A percentile compares a stretch with the other conserved stretches of the same genome.
Evolutionary conservation across 2,797 vertebrate genomes (phyloP).

Genomic region (Phrynocephalus forsythii): DNA sequence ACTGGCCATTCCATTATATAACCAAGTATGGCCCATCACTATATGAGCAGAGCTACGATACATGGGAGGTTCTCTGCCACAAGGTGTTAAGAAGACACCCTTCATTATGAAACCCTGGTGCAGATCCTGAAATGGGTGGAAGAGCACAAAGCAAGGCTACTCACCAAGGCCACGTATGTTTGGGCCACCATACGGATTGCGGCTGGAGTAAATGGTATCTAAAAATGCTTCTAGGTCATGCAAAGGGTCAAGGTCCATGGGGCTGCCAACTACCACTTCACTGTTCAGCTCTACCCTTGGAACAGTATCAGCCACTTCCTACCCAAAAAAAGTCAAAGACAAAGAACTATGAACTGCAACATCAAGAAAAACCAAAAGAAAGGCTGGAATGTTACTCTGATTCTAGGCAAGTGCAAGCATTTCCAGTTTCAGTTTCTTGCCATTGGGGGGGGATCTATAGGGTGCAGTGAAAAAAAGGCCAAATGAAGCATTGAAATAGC

Average conservation of each 20-base stretch:
- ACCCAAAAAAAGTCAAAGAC: neutral
- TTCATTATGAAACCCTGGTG: neutral
- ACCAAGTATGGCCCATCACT: neutral
- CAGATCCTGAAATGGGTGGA: neutral
- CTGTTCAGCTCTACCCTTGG: neutral
- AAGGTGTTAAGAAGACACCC: neutral
- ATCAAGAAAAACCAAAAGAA: slow-evolving; percentile 1
- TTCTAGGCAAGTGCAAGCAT: neutral
- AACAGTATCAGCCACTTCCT: neutral
- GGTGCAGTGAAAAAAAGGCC: neutral
- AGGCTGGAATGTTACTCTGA: neutral
- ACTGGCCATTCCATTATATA: neutral
- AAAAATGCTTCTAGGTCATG: slow-evolving; percentile 32
- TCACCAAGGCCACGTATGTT: slow-evolving; percentile 42
- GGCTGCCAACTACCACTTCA: neutral
- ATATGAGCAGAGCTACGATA: neutral
- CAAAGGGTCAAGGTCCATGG: slow-evolving; percentile 43
- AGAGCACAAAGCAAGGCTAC: neutral
- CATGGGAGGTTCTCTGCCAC: neutral
- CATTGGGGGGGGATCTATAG: neutral
- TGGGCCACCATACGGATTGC: slow-evolving; percentile 33
- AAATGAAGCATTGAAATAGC: slow-evolving; percentile 12
- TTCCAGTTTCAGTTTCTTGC: neutral
- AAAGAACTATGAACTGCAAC: neutral
- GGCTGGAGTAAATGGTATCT: slow-evolving; percentile 36